These are phyloP conservation scores for Sylvietta virens DNA, from an alignment of 2,113 vertebrate genomes.

Conservation along the genomic window DNA sequence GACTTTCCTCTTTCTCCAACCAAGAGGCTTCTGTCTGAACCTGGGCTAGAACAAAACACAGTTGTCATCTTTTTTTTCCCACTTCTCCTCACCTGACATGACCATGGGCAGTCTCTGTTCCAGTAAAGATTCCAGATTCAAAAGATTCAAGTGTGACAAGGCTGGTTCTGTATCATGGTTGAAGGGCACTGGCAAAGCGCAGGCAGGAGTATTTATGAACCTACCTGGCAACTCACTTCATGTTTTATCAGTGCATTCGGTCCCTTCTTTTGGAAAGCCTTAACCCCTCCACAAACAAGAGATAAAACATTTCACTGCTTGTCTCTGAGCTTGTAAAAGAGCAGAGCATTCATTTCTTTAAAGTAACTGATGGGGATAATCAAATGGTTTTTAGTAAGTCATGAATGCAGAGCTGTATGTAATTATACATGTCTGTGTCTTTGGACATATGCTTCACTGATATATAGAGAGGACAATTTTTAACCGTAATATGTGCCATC, in stretches of 20 bases:
- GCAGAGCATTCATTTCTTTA: not conserved
- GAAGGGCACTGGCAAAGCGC: not conserved
- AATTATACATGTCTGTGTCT: not conserved
- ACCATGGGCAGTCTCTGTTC: not conserved
- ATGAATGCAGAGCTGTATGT: not conserved
- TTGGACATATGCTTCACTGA: not conserved
- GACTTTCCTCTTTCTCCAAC: not conserved
- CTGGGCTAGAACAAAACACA: not conserved
- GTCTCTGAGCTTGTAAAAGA: not conserved
- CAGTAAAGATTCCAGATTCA: not conserved
- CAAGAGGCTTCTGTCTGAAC: not conserved
- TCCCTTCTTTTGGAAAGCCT: not conserved
- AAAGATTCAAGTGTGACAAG: not conserved
- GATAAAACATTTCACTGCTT: not conserved
- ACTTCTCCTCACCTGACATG: not conserved
- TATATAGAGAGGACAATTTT: not conserved
- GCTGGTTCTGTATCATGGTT: not conserved
- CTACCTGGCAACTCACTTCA: not conserved
- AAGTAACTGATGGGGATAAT: not conserved
- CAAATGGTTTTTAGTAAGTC: not conserved
- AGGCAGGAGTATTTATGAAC: not conserved
- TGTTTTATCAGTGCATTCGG: not conserved
- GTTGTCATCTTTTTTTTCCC: not conserved
- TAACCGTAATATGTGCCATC: not conserved
- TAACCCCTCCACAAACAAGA: not conserved